Base-by-base conservation (phyloP, 2,113 vertebrate species). In the Megaptera novaeangliae region DNA sequence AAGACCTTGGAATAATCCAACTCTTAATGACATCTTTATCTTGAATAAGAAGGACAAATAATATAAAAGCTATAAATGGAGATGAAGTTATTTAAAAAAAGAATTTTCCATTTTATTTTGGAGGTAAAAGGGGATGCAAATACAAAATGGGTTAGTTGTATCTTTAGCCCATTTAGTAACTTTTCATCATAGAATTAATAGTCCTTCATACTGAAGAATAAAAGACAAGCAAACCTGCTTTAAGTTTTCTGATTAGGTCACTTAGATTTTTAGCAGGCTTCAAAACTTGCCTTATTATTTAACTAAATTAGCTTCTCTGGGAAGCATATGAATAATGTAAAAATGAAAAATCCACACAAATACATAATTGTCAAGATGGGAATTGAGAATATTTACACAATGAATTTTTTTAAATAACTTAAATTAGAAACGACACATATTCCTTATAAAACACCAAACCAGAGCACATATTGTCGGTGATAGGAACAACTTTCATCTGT, bases 241-340 rank as follows among this genome's bases (percentile, higher is more conserved):
- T 80, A 52, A 71, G 18, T 94, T 91, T 96, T 82, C 88, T 84
- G 66, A 64, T 88, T 87, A 92, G 31, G n/a, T 97, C 75, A 68
- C 66, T 95, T 89, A n/a, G 29, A 57, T 75, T 80, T 89, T 72
- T 85, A 91, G 71, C 80, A 97, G 96, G 96, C 94, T 81, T 97
- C 86, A 97, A 97, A 97, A 96, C 55, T 68, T 94, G 89, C 92
- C 95, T 77, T 88, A 86, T 66, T 90, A 93, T 94, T 69, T 86
- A 94, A 95, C 74, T 92, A 87, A 66, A 75, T 90, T 96, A 98
- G 98, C 98, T 98, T 97, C 97, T 98, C 97, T 96, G n/a, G 94
- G 98, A 98, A 98, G 97, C 97, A 96, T 95, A 96, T 55, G 64
- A 97, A 84, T 63, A 88, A 84, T 52, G 78, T 44, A 93, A 83